phyloP scores from a whole-genome alignment of 2,888 invertebrate species.

The Aphrophora alni region DNA sequence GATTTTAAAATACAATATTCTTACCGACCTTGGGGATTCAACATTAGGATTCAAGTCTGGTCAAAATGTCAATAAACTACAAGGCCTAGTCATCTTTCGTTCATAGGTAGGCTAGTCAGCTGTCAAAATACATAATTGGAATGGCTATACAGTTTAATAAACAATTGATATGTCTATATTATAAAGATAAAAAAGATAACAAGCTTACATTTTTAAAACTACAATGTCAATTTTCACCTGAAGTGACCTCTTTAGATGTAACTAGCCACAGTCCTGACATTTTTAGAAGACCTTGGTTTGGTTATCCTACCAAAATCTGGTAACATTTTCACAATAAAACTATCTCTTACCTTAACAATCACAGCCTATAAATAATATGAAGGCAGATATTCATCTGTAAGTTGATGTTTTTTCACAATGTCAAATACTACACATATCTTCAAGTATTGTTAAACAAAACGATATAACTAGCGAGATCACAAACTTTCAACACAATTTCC shows the following conservation, averaged over 20 bases:
- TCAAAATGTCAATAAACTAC: background rate
- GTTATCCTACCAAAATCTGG: background rate
- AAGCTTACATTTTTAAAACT: background rate
- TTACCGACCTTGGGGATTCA: background rate
- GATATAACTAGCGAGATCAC: conserved; percentile 17
- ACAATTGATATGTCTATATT: too few species aligned
- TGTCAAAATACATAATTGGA: background rate
- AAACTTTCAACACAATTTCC: conserved; percentile 30
- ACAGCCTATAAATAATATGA: background rate
- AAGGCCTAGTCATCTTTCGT: background rate
- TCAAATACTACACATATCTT: background rate
- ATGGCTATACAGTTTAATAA: background rate
- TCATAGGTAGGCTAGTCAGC: background rate
- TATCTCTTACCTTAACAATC: background rate
- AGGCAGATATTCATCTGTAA: conserved; percentile 3
- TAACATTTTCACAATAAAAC: background rate
- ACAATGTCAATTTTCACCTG: background rate
- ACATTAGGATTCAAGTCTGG: background rate
- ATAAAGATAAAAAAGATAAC: too few species aligned
- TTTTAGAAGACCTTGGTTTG: background rate
- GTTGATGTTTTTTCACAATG: background rate
- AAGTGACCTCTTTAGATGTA: background rate
- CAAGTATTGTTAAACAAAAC: background rate
- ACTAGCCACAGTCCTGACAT: background rate
- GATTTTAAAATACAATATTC: too few species aligned